Evolutionary conservation across 2,888 invertebrate genomes (phyloP).

Genomic region (Hedychridium roseum): DNA sequence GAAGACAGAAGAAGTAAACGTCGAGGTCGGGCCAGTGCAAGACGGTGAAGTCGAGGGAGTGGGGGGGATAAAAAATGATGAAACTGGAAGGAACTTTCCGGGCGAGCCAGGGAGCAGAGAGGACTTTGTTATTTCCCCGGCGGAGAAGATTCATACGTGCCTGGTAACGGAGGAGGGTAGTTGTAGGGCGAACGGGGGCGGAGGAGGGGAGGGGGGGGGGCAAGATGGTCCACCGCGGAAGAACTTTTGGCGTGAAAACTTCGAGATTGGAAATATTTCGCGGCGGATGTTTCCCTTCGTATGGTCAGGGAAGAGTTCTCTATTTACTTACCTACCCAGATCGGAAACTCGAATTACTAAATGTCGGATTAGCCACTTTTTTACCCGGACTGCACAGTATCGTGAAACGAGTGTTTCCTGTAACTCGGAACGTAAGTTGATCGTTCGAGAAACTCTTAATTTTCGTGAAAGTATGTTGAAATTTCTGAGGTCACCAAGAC

Average conservation of each 20-base stretch:
- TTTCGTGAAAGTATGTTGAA: no score
- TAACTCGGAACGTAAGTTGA: no score
- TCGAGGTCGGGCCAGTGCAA: no score
- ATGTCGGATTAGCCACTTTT: no score
- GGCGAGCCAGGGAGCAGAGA: conserved; percentile 4
- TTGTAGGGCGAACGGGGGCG: conserved; percentile 9
- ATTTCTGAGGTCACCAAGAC: no score
- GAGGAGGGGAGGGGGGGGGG: conserved; percentile 2
- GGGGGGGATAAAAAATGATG: conserved; percentile 27
- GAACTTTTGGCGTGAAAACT: conserved; percentile 36
- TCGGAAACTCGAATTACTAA: no score
- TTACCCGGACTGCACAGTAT: no score
- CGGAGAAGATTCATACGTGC: conserved; percentile 35
- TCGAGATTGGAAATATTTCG: conserved; percentile 42
- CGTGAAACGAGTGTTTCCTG: no score
- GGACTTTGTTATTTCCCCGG: conserved; percentile 38
- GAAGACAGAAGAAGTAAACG: no score
- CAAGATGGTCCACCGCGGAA: conserved; percentile 21
- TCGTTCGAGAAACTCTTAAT: no score
- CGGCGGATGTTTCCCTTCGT: conserved; percentile 12
- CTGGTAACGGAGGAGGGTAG: conserved; percentile 14
- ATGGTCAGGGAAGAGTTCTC: no score
- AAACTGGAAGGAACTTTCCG: conserved; percentile 27
- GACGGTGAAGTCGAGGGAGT: neutral
- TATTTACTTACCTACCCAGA: no score